Conservation (phyloP, 1,140 invertebrate species). For the Thalassaphorura encarpata region DNA sequence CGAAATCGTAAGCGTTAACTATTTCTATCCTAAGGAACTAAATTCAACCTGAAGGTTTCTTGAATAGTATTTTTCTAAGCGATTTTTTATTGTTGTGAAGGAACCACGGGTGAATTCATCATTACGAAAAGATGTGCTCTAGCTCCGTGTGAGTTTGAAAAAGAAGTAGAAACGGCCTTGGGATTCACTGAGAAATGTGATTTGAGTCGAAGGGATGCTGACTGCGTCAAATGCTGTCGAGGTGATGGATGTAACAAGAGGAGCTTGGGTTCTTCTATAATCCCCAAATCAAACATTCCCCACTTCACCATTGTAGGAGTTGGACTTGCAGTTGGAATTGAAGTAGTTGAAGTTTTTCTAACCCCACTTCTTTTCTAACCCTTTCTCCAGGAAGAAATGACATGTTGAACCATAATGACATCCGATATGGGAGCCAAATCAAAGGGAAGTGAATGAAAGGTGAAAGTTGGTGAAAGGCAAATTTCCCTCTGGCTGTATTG, state of each 20-base stretch:
- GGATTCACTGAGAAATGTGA: conserved; percentile 19
- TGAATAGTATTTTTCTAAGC: conserved; percentile 3
- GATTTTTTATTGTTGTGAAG: conserved; percentile 37
- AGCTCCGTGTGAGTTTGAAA: conserved; percentile 43
- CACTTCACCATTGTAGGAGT: no score
- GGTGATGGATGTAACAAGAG: conserved; percentile 41
- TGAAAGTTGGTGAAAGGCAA: no score
- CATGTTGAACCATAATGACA: no score
- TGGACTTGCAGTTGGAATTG: no score
- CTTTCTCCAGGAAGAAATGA: no score
- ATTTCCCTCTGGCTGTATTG: no score
- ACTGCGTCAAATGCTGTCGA: conserved; percentile 37
- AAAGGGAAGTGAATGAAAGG: no score
- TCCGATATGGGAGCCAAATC: no score
- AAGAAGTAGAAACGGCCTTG: conserved; percentile 34
- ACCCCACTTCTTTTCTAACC: no score
- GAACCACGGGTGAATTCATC: conserved; percentile 34
- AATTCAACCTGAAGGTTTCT: neutral
- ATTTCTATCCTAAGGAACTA: conserved; percentile 28
- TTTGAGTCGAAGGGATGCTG: conserved; percentile 5
- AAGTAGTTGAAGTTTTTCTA: no score
- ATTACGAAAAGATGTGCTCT: conserved; percentile 44
- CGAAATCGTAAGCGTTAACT: conserved; percentile 46
- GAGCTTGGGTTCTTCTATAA: no score
- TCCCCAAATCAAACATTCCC: no score